Conservation (phyloP, 2,797 vertebrate species). For the Dicrostonyx torquatus region DNA sequence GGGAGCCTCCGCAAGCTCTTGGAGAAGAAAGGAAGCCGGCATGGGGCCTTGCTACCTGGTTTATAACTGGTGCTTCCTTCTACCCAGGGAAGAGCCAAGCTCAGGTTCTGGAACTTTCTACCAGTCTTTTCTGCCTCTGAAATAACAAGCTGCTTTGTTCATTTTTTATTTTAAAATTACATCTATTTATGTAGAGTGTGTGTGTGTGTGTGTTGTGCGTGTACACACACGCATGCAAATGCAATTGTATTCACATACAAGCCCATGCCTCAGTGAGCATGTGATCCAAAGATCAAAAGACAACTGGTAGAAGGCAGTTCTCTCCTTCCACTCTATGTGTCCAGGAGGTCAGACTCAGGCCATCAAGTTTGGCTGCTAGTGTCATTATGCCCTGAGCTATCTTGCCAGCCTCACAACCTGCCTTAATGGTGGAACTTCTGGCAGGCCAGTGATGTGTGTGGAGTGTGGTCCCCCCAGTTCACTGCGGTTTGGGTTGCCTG, state of each 20-base stretch:
- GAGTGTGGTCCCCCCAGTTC: not conserved
- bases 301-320: not conserved
- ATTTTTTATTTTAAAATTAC: not conserved
- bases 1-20: not conserved
- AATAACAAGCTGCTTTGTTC: not conserved
- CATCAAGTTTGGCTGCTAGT: not conserved
- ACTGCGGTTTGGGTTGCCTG: not conserved
- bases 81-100: not conserved
- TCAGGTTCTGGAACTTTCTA: not conserved
- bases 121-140: not conserved
- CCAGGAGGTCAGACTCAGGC: not conserved
- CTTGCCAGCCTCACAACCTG: not conserved
- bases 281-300: not conserved
- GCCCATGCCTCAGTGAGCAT: not conserved
- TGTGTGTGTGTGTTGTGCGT: not conserved
- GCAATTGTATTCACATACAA: not conserved
- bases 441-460: not conserved
- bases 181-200: not conserved
- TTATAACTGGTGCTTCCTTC: not conserved
- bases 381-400: not conserved
- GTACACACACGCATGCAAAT: accelerated
- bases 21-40: not conserved
- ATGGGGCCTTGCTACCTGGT: not conserved
- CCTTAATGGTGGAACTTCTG: not conserved
- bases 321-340: not conserved